These are phyloP conservation scores for Drosophila subobscura DNA, from an alignment of 1,140 invertebrate genomes.

Conservation along the genomic window DNA sequence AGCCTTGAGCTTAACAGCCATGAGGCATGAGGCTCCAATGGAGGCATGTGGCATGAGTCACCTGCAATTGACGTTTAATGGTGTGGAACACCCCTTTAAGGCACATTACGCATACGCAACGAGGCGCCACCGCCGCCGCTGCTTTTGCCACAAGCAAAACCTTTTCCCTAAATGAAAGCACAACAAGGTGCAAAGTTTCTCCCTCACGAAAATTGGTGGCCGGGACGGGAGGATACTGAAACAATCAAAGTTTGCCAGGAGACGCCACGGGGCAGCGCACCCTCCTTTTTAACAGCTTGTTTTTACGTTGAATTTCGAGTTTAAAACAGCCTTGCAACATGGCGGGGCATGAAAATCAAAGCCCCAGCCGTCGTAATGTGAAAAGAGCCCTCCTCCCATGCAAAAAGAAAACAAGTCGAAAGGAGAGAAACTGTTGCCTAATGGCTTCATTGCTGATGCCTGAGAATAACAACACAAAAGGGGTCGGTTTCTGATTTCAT, in stretches of 20 bases:
- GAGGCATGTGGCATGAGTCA: slow-evolving; percentile 46
- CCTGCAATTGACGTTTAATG: slow-evolving; percentile 71
- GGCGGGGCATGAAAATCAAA: slow-evolving; percentile 53
- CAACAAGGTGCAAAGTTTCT: slow-evolving; percentile 44
- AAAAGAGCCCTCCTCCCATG: slow-evolving; percentile 33
- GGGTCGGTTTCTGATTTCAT: slow-evolving; percentile 22
- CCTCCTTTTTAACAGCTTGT: slow-evolving; percentile 35
- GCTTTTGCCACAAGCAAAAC: slow-evolving; percentile 12
- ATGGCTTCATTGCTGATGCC: slow-evolving; percentile 65
- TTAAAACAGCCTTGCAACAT: slow-evolving; percentile 38
- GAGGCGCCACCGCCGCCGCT: slow-evolving; percentile 6
- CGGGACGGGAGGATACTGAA: slow-evolving; percentile 14
- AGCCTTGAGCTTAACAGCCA: slow-evolving; percentile 57
- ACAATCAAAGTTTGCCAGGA: slow-evolving; percentile 69
- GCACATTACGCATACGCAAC: slow-evolving; percentile 71
- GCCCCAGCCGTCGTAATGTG: slow-evolving; percentile 29
- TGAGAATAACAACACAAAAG: slow-evolving; percentile 6
- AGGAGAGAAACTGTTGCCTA: slow-evolving; percentile 47
- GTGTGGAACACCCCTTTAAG: slow-evolving; percentile 27
- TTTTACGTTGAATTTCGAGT: slow-evolving; percentile 46
- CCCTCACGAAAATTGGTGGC: slow-evolving; percentile 10
- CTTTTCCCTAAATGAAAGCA: slow-evolving; percentile 29
- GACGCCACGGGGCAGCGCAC: slow-evolving; percentile 17
- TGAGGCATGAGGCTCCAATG: background rate
- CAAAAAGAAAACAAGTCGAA: slow-evolving; percentile 4